Evolutionary conservation across 2,888 invertebrate species (phyloP).

Genomic region (Orthosia gracilis): DNA sequence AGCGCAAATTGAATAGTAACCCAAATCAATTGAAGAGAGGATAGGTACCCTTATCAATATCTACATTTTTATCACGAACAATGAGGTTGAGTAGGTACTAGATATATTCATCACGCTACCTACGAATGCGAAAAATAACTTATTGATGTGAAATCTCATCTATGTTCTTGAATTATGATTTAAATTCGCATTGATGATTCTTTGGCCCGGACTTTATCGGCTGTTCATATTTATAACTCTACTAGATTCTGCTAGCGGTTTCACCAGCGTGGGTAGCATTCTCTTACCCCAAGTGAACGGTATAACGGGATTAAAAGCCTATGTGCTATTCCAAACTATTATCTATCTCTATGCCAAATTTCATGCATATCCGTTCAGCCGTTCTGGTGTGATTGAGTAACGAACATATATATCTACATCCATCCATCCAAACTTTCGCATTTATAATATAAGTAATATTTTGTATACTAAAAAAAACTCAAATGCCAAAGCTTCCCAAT

Average conservation of each 20-base stretch:
- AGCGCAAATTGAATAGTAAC: background rate
- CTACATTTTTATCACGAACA: background rate
- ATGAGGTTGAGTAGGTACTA: background rate
- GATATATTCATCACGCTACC: background rate
- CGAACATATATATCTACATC: no score
- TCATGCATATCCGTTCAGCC: no score
- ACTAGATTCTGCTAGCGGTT: no score
- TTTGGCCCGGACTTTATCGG: no score
- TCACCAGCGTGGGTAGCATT: no score
- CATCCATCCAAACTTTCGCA: no score
- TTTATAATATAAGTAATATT: background rate
- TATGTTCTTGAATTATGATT: background rate
- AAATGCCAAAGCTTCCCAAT: background rate
- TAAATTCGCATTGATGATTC: background rate
- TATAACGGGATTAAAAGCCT: no score
- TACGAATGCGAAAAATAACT: background rate
- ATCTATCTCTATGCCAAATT: no score
- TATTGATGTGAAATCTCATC: constrained; percentile 1
- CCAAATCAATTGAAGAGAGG: background rate
- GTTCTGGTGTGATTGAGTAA: no score
- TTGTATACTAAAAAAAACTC: background rate
- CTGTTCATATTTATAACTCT: no score
- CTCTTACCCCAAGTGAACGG: no score
- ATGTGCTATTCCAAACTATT: no score
- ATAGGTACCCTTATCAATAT: background rate